phyloP scores from a whole-genome alignment of 1,140 invertebrate species.

The Rhyzopertha dominica region DNA sequence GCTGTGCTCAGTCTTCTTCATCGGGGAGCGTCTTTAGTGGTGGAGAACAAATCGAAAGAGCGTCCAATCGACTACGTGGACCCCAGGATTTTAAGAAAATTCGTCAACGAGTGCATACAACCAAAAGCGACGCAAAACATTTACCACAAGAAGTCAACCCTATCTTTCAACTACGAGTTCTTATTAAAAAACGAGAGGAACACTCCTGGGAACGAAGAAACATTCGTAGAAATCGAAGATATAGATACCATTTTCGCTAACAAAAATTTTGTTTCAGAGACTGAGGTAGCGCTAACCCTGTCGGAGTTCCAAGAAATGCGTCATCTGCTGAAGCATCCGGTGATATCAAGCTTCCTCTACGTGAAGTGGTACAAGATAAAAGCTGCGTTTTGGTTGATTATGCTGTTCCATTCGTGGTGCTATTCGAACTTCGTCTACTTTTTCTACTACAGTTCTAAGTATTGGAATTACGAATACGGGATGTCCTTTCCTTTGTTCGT shows the following conservation, averaged over 20 bases:
- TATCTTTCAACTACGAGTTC: too few relatives aligned
- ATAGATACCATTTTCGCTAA: too few relatives aligned
- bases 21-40: slow-evolving; percentile 66
- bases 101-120: slow-evolving; percentile 60
- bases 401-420: too few relatives aligned
- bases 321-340: slow-evolving; percentile 69
- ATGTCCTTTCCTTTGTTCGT: too few relatives aligned
- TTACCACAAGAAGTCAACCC: too few relatives aligned
- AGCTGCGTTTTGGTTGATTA: too few relatives aligned
- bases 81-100: slow-evolving; percentile 58
- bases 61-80: slow-evolving; percentile 66
- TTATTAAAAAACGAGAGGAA: slow-evolving; percentile 7
- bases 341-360: slow-evolving; percentile 72
- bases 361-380: slow-evolving; percentile 80
- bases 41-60: slow-evolving; percentile 59
- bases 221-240: slow-evolving; percentile 12
- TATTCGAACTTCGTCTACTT: too few relatives aligned
- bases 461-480: too few relatives aligned
- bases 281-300: slow-evolving; percentile 62
- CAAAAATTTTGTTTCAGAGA: slow-evolving; percentile 46
- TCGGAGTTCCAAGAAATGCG: slow-evolving; percentile 57
- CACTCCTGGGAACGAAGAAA: slow-evolving; percentile 5
- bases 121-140: slow-evolving; percentile 48
- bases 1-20: slow-evolving; percentile 58
- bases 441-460: too few relatives aligned